These are phyloP conservation scores for Eupithecia vulgata DNA, from an alignment of 2,888 invertebrate genomes.

Conservation along the genomic window DNA sequence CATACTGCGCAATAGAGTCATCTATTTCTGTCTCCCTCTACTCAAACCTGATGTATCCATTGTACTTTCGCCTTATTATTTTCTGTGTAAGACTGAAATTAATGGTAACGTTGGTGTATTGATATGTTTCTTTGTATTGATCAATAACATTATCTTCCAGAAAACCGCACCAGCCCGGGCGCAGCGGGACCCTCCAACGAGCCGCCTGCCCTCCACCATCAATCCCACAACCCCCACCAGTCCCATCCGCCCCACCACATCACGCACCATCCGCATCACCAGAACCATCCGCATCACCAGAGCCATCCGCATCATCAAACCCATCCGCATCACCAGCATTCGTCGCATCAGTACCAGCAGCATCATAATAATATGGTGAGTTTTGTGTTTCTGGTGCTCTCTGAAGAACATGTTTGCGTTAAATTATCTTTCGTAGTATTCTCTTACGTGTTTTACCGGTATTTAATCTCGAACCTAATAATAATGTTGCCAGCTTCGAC, in stretches of 20 bases:
- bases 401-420: background rate
- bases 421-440: too few relatives aligned
- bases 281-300: constrained; percentile 17
- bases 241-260: constrained; percentile 45
- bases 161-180: constrained; percentile 58
- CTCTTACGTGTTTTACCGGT: too few relatives aligned
- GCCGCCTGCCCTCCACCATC: constrained; percentile 38
- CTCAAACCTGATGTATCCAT: too few relatives aligned
- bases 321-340: constrained; percentile 38
- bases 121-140: background rate
- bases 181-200: constrained; percentile 70
- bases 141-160: background rate
- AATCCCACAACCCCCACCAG: constrained; percentile 44
- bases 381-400: background rate
- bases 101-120: background rate
- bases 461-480: too few relatives aligned
- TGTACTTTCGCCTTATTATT: too few relatives aligned
- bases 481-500: too few relatives aligned
- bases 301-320: constrained; percentile 38
- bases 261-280: constrained; percentile 48
- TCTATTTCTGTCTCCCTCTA: too few relatives aligned
- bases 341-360: constrained; percentile 24
- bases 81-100: background rate
- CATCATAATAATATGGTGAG: constrained; percentile 51
- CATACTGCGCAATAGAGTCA: too few relatives aligned